Evolutionary conservation across 2,888 invertebrate genomes (phyloP).

Genomic region (Listrodromus nycthemerus): DNA sequence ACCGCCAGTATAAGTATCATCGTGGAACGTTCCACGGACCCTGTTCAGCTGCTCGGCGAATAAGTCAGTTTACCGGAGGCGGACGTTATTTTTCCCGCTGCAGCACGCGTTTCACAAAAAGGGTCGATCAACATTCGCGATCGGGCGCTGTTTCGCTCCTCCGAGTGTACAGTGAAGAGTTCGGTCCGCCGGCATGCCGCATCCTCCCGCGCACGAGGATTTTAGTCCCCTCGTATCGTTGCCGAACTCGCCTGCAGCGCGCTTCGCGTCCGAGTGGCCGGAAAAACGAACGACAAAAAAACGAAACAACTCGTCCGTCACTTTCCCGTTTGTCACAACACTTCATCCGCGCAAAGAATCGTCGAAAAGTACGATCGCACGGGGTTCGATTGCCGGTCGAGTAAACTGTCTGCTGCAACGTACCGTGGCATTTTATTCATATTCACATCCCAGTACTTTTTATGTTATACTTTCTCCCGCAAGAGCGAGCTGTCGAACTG

Average conservation of each 20-base stretch:
- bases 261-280: neutral
- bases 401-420: constrained; percentile 15
- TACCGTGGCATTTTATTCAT: constrained; percentile 9
- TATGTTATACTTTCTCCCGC: neutral
- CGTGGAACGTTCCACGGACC: constrained; percentile 39
- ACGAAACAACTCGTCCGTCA: constrained; percentile 1
- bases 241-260: neutral
- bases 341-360: neutral
- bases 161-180: constrained; percentile 13
- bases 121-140: constrained; percentile 9
- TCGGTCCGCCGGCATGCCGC: constrained; percentile 7
- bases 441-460: neutral
- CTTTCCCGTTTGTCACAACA: neutral
- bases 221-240: neutral
- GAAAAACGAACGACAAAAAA: neutral
- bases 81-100: neutral
- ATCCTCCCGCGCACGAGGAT: constrained; percentile 45
- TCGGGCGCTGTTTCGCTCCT: neutral
- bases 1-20: constrained; percentile 61
- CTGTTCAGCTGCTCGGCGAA: neutral
- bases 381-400: neutral
- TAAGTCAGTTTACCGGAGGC: neutral
- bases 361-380: constrained; percentile 17
- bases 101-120: neutral
- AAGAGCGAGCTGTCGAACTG: neutral